Evolutionary conservation across 2,888 invertebrate genomes (phyloP).

Genomic region (Chrysolina haemoptera): DNA sequence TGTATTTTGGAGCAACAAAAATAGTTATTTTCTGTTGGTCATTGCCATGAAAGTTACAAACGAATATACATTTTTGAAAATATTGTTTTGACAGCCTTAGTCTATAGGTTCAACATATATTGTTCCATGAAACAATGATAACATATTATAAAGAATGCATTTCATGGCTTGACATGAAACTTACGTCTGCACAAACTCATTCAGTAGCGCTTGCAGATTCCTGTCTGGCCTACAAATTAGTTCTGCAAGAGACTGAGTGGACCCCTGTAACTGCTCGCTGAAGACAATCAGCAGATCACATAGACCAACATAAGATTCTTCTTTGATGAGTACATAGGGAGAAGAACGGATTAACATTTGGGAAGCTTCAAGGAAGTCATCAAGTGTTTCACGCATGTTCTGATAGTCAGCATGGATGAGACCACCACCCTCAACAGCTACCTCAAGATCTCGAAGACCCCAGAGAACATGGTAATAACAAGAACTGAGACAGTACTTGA

Average conservation of each 20-base stretch:
- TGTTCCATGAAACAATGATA: too few species aligned
- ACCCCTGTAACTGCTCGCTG: slow-evolving; percentile 59
- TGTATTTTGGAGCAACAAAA: too few species aligned
- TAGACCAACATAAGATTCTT: slow-evolving; percentile 73
- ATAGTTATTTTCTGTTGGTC: too few species aligned
- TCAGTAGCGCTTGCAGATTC: slow-evolving; percentile 85
- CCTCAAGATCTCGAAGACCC: slow-evolving; percentile 89
- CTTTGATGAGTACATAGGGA: slow-evolving; percentile 77
- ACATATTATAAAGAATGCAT: too few species aligned
- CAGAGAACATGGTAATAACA: slow-evolving; percentile 91
- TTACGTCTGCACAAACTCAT: slow-evolving; percentile 88
- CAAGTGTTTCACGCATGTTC: slow-evolving; percentile 80
- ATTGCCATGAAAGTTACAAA: too few species aligned
- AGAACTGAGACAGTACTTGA: slow-evolving; percentile 86
- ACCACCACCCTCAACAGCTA: slow-evolving; percentile 76
- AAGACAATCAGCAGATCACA: slow-evolving; percentile 96
- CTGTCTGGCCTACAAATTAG: slow-evolving; percentile 88
- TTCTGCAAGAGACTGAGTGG: slow-evolving; percentile 68
- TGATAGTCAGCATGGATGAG: slow-evolving; percentile 74
- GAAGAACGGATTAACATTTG: slow-evolving; percentile 79
- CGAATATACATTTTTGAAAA: too few species aligned
- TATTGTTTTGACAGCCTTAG: too few species aligned
- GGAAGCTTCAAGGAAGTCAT: slow-evolving; percentile 82
- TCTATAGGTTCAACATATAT: too few species aligned
- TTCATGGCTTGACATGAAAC: slow-evolving; percentile 4